Base-by-base conservation (phyloP, 2,113 vertebrate genomes). In the Tringa solitaria region DNA sequence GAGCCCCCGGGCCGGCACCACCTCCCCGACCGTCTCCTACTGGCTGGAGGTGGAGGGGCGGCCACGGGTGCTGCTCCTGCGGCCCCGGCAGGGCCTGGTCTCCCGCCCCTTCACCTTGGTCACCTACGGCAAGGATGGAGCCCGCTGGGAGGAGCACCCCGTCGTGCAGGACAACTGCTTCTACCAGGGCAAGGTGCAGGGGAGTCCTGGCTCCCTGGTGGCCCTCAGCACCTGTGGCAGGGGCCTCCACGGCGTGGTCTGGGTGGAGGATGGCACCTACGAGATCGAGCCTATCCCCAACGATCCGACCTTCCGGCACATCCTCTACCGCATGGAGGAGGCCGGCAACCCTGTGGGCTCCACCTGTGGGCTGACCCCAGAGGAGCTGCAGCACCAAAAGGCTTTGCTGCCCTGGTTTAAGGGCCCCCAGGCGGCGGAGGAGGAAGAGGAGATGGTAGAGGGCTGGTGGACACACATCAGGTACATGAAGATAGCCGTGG, bases 151-250 rank as follows among this genome's bases (percentile, higher is more conserved):
- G 56, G 96, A 97, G 35, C 91, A 92, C 3, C 93, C 87, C 33
- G 88, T 97, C 1, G 43, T 98, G 35, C 93, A 17, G 13, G 75
- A 93, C 74, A 77, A 92, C 79, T 98, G 97, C 83, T 96, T 96
- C 60, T 96, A 96, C 33, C 95, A 95, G 32, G 97, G 97, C 0
- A 81, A 92, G 22, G 93, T 98, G 75, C 80, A 95, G 56, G 95
- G 93, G 2, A 92, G 95, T 70, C 84, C 91, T 0, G 73, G 81
- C 41, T 97, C 95, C 12, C 21, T 95, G 37, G 96, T 95, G 59
- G 79, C 93, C 13, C 79, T 98, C 24, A 74, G 63, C 61, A 92
- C 76, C 33, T 97, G 96, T 8, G 74, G 83, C 28, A 69, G 86
- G 9, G 95, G 91, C 11, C 96, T 98, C 9, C 79, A 21, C 0